These are phyloP conservation scores for Semicossyphus pulcher DNA, from an alignment of 2,113 vertebrate species.

Conservation along the genomic window DNA sequence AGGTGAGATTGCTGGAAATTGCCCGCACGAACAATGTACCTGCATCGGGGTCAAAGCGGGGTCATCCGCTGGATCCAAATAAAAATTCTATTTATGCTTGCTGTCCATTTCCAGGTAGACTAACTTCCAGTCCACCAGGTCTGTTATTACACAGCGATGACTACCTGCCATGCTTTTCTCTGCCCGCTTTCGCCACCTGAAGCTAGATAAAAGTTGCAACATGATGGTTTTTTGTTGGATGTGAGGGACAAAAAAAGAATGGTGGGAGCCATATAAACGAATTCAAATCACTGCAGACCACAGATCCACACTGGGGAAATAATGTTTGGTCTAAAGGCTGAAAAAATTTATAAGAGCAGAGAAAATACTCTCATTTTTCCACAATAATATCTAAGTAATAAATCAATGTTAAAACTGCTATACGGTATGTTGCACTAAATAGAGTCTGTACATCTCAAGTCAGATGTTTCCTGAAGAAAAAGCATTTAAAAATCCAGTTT, in stretches of 20 bases:
- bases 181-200: constrained; percentile 30
- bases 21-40: constrained; percentile 47
- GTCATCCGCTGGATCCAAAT: constrained; percentile 24
- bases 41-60: constrained; percentile 21
- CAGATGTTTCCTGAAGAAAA: no score
- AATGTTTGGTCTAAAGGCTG: constrained; percentile 4
- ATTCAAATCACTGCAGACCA: constrained; percentile 19
- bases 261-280: background rate
- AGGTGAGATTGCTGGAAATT: constrained; percentile 53
- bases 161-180: constrained; percentile 28
- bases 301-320: constrained; percentile 23
- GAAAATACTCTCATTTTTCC: background rate
- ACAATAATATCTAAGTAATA: background rate
- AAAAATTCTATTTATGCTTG: constrained; percentile 46
- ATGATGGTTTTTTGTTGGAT: constrained; percentile 28
- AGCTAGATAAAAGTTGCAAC: constrained; percentile 18
- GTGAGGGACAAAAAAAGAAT: constrained; percentile 6
- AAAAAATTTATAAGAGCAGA: background rate
- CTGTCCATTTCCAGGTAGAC: constrained; percentile 25
- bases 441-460: background rate
- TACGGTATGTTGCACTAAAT: background rate
- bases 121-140: constrained; percentile 23
- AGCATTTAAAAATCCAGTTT: no score
- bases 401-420: background rate
- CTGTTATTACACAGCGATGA: constrained; percentile 35